Evolutionary conservation across 1,140 invertebrate genomes (phyloP).

Genomic region (Apocrypta bakeri): DNA sequence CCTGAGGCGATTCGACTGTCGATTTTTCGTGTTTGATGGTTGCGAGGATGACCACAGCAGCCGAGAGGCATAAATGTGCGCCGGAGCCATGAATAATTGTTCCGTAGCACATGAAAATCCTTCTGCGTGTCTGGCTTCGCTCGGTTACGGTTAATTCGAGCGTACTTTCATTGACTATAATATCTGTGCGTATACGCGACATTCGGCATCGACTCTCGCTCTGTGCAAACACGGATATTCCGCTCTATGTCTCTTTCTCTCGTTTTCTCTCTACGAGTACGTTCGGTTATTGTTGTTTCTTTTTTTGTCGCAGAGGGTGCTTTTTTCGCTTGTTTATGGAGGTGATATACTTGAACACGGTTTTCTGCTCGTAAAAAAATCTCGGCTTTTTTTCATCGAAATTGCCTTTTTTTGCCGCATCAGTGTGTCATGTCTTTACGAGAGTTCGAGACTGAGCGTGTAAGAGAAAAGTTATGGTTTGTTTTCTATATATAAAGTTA

Average conservation of each 20-base stretch:
- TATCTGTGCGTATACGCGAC: conserved; percentile 9
- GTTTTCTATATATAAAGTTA: not conserved
- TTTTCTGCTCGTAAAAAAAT: conserved; percentile 13
- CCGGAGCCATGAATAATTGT: conserved; percentile 22
- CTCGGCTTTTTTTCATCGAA: conserved; percentile 1
- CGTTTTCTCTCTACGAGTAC: not conserved
- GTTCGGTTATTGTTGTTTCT: conserved; percentile 4
- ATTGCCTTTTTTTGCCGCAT: not conserved
- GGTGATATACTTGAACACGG: not conserved
- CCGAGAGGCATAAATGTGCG: conserved; percentile 19
- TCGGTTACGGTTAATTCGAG: conserved; percentile 22
- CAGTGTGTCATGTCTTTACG: not conserved
- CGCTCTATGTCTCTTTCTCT: not conserved
- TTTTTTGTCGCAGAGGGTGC: not conserved
- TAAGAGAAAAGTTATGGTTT: not conserved
- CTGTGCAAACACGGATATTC: not conserved
- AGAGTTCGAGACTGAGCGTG: not conserved
- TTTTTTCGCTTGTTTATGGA: not conserved
- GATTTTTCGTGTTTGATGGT: conserved; percentile 34
- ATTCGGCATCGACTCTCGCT: not conserved
- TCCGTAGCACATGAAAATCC: conserved; percentile 23
- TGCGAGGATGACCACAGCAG: not conserved
- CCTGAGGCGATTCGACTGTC: conserved; percentile 27
- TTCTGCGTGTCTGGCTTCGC: not conserved
- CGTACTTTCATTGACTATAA: conserved; percentile 4